Evolutionary conservation across 2,797 vertebrate species (phyloP).

Genomic region (Alcedo quadribrachys): DNA sequence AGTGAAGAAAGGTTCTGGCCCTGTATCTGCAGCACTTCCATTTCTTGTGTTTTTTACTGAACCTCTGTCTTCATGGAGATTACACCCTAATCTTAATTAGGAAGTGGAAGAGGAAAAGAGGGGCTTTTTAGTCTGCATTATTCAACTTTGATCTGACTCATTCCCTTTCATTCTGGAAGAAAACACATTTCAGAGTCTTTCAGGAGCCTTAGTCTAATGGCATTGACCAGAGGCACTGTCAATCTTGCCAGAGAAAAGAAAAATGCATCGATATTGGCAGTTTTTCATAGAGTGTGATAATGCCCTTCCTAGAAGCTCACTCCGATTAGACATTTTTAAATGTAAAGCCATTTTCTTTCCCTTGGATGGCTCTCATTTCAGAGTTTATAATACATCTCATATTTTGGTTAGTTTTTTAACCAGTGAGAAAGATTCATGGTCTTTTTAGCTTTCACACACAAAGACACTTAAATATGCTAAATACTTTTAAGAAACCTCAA

Average conservation of each 20-base stretch:
- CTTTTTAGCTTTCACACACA: neutral
- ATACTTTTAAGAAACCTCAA: neutral
- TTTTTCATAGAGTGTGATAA: neutral
- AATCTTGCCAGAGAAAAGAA: conserved; percentile 5
- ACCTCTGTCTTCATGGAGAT: conserved; percentile 45
- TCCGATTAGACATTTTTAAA: neutral
- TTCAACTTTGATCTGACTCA: conserved; percentile 60
- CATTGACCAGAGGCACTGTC: conserved; percentile 58
- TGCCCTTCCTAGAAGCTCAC: neutral
- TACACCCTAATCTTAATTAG: conserved; percentile 68
- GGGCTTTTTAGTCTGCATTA: conserved; percentile 51
- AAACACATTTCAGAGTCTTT: conserved; percentile 61
- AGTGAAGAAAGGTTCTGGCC: conserved; percentile 5
- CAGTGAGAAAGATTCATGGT: neutral
- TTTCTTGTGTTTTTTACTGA: conserved; percentile 23
- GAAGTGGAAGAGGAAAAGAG: conserved; percentile 61
- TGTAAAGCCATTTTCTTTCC: neutral
- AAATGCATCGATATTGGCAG: neutral
- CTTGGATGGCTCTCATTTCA: neutral
- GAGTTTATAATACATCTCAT: neutral
- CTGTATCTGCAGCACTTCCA: conserved; percentile 7
- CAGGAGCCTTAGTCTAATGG: conserved; percentile 48
- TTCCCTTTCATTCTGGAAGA: conserved; percentile 45
- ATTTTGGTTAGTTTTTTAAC: neutral
- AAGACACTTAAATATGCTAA: neutral